These are phyloP conservation scores for Triplophysa yarkandensis DNA, from an alignment of 2,797 vertebrate species.

Conservation along the genomic window DNA sequence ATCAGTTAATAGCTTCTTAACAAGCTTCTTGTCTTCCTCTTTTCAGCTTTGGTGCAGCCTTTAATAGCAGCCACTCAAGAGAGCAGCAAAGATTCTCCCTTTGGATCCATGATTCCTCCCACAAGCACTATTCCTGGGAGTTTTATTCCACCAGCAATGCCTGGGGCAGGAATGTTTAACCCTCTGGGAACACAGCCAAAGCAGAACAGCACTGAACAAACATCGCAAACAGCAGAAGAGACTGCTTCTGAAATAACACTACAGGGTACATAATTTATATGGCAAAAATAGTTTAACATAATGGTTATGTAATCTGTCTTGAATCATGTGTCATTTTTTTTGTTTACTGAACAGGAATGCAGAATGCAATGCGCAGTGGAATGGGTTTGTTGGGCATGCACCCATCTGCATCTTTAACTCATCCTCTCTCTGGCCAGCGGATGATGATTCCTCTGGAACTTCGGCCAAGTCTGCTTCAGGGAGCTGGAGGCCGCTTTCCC, in stretches of 20 bases:
- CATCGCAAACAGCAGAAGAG: constrained; percentile 69
- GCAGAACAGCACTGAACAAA: constrained; percentile 68
- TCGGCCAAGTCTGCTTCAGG: constrained; percentile 86
- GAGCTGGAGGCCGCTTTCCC: constrained; percentile 79
- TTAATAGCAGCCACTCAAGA: constrained; percentile 85
- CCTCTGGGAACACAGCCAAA: constrained; percentile 77
- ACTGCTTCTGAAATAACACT: constrained; percentile 73
- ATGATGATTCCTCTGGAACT: constrained; percentile 92
- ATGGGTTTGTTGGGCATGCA: constrained; percentile 88
- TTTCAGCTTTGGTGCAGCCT: constrained; percentile 86
- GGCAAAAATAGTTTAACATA: too few species aligned
- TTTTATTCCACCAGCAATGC: constrained; percentile 80
- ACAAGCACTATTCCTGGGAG: constrained; percentile 81
- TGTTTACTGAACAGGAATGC: constrained; percentile 70
- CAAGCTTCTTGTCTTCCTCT: neutral
- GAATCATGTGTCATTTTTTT: neutral
- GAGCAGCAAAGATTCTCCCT: constrained; percentile 86
- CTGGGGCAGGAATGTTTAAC: constrained; percentile 84
- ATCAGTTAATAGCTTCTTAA: neutral
- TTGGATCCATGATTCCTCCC: constrained; percentile 84
- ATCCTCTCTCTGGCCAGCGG: constrained; percentile 82
- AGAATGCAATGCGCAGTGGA: constrained; percentile 80
- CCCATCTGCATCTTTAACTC: constrained; percentile 81
- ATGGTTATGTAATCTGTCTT: neutral
- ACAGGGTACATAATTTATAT: constrained; percentile 68